Conservation (phyloP, 1,140 invertebrate species). For the Macrocentrus cingulum region DNA sequence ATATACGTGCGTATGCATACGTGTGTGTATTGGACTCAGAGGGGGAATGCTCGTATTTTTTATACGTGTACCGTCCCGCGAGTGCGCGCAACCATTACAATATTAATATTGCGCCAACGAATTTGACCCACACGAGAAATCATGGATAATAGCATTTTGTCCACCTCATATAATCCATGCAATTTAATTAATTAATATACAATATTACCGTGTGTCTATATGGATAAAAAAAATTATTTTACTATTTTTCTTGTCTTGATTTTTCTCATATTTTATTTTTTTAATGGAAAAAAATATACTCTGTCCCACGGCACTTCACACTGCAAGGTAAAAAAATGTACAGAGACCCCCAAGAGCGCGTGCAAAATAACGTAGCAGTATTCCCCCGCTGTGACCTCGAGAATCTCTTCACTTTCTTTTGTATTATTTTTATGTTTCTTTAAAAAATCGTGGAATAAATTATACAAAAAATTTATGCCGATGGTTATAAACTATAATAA, state of each 20-base stretch:
- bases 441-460: too few relatives aligned
- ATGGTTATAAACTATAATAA: too few relatives aligned
- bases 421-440: conserved; percentile 27
- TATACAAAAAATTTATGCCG: too few relatives aligned
- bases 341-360: conserved; percentile 42
- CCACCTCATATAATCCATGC: too few relatives aligned
- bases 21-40: neutral
- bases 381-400: conserved; percentile 35
- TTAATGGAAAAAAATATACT: too few relatives aligned
- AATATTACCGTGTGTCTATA: too few relatives aligned
- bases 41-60: conserved; percentile 19
- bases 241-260: neutral
- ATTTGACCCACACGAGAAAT: conserved; percentile 40
- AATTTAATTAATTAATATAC: too few relatives aligned
- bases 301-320: conserved; percentile 25
- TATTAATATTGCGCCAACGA: conserved; percentile 44
- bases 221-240: neutral
- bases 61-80: neutral
- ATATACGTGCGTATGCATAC: conserved; percentile 24
- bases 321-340: neutral
- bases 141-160: conserved; percentile 13
- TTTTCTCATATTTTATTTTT: neutral
- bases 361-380: conserved; percentile 41
- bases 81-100: conserved; percentile 34
- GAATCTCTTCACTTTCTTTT: conserved; percentile 33